These are phyloP conservation scores for Phortica okadai DNA, from an alignment of 2,888 invertebrate species.

Conservation along the genomic window DNA sequence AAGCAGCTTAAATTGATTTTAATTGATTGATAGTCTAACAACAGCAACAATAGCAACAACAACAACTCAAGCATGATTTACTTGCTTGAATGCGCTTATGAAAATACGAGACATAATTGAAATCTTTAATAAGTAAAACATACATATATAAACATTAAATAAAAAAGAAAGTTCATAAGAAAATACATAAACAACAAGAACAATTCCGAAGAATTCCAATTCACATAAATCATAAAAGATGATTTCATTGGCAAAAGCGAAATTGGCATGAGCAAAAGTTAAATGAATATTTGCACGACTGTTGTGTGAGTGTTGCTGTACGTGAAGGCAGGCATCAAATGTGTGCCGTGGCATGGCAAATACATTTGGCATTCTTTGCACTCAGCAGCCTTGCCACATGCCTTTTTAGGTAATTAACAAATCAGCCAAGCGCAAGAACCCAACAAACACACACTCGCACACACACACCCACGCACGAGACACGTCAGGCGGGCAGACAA, in stretches of 20 bases:
- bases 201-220: background rate
- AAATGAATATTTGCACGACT: constrained; percentile 4
- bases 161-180: background rate
- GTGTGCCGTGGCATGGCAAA: background rate
- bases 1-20: constrained; percentile 10
- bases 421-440: background rate
- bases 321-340: background rate
- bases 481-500: background rate
- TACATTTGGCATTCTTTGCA: background rate
- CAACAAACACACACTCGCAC: background rate
- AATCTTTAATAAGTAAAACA: background rate
- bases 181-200: background rate
- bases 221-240: constrained; percentile 9
- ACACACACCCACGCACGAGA: background rate
- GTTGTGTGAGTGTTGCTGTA: background rate
- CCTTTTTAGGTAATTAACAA: constrained; percentile 22
- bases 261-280: background rate
- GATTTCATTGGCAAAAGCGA: background rate
- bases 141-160: background rate
- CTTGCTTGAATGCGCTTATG: background rate
- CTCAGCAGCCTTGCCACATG: background rate
- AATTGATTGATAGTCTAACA: constrained; percentile 18
- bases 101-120: background rate
- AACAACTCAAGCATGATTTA: background rate
- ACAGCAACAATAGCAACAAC: background rate